A percentile compares a stretch with the other conserved stretches of the same genome.
These are phyloP conservation scores for Seira musarum DNA, from an alignment of 2,888 invertebrate species.

Conservation along the genomic window DNA sequence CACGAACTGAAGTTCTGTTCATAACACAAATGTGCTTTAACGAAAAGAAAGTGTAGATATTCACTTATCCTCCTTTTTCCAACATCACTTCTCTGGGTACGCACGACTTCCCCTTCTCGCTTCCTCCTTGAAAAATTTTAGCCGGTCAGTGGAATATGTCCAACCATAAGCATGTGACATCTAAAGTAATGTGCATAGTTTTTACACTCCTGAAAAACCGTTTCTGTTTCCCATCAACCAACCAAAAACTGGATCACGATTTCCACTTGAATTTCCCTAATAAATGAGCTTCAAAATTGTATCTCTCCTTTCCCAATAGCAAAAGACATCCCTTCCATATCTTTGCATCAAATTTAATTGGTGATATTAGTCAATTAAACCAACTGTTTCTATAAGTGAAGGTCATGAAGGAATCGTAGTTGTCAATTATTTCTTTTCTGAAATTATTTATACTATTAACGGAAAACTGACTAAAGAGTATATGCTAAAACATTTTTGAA, in stretches of 20 bases:
- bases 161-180: neutral
- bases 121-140: neutral
- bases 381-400: no score
- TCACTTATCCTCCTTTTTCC: neutral
- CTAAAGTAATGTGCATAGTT: no score
- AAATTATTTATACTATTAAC: no score
- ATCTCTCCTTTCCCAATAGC: no score
- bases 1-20: neutral
- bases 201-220: neutral
- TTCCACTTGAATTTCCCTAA: neutral
- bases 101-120: conserved; percentile 1
- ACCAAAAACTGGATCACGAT: neutral
- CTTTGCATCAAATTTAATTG: no score
- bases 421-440: no score
- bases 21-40: neutral
- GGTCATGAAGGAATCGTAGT: no score
- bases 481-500: no score
- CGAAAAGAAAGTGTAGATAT: neutral
- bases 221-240: neutral
- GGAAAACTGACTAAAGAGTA: no score
- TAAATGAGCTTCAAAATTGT: neutral
- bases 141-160: neutral
- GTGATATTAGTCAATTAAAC: no score
- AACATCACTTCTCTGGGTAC: neutral
- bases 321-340: no score